These are phyloP conservation scores for Acrobasis repandana DNA, from an alignment of 2,888 invertebrate species.

Conservation along the genomic window DNA sequence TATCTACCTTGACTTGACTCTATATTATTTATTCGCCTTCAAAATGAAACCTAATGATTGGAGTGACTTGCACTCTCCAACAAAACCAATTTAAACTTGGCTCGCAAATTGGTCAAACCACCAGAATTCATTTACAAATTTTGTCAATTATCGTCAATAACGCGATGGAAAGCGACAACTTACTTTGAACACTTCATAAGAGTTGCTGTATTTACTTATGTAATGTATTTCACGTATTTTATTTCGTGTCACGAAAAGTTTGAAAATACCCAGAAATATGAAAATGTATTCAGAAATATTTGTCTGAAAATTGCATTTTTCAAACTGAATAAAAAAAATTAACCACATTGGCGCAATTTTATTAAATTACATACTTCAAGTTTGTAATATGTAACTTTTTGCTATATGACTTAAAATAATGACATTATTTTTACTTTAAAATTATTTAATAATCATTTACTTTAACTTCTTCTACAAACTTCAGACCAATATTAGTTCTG, in stretches of 20 bases:
- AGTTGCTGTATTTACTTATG: conserved; percentile 25
- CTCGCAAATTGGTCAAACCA: conserved; percentile 42
- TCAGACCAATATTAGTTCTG: too few species aligned
- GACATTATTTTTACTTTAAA: too few species aligned
- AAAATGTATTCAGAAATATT: too few species aligned
- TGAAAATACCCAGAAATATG: background rate
- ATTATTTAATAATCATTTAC: too few species aligned
- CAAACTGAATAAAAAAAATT: too few species aligned
- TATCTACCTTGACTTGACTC: background rate
- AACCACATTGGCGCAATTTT: too few species aligned
- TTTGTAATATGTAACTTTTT: too few species aligned
- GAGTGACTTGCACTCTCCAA: conserved; percentile 45
- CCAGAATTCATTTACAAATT: conserved; percentile 42
- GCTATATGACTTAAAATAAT: too few species aligned
- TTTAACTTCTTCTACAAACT: too few species aligned
- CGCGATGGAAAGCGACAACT: conserved; percentile 27
- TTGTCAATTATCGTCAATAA: conserved; percentile 40
- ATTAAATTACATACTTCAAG: too few species aligned
- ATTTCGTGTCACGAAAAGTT: background rate
- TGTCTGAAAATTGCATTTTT: too few species aligned
- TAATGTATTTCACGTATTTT: background rate
- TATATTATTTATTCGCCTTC: conserved; percentile 32
- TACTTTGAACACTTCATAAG: conserved; percentile 27
- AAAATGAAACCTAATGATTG: conserved; percentile 36
- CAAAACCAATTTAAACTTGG: conserved; percentile 51